Base-by-base conservation (phyloP, 2,888 invertebrate species). In the Drosophila pseudotakahashii region DNA sequence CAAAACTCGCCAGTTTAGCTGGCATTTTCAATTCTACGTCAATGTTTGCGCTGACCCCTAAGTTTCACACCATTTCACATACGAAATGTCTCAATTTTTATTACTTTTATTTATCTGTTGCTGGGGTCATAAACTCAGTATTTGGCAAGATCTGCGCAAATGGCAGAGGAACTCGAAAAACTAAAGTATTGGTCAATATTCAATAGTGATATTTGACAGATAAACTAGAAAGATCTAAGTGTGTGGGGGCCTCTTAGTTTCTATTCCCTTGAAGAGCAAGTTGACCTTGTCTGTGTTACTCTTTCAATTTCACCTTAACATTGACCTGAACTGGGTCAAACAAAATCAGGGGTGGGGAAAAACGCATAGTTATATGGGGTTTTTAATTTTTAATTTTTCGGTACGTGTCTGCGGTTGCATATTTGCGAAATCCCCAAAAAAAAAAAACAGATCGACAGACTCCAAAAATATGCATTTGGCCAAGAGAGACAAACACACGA, bases 251-350 rank as follows among this genome's bases (percentile, higher is more conserved):
- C 19, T 19, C 45, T 23, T 0, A 0, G 7, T 3, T 26, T 4
- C 9, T 10, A 2, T 30, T 47, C 14, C 47, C n/a, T n/a, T 1
- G 19, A n/a, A 51, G 50, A 37, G 34, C n/a, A 62, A 16, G 45
- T 32, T 36, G 34, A 34, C 16, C 34, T 48, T 57, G 42, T 37
- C 19, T 39, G 14, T 44, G 45, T 58, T 47, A 32, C 37, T n/a
- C 32, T 26, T 26, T 16, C 34, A 45, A 55, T 64, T 78, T 76
- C 69, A 88, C 86, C 88, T 85, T 80, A 77, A 66, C 83, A 85
- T 75, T 82, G 83, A 85, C 77, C 77, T 48, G 78, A 76, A 60
- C 75, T 78, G 69, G 82, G 82, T 82, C 79, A 79, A 58, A 53
- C 36, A 36, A 7, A 54, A 59, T 48, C 71, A 48, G 54, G 16